Conservation (phyloP, 2,888 invertebrate genomes). For the Hanleya hanleyi region DNA sequence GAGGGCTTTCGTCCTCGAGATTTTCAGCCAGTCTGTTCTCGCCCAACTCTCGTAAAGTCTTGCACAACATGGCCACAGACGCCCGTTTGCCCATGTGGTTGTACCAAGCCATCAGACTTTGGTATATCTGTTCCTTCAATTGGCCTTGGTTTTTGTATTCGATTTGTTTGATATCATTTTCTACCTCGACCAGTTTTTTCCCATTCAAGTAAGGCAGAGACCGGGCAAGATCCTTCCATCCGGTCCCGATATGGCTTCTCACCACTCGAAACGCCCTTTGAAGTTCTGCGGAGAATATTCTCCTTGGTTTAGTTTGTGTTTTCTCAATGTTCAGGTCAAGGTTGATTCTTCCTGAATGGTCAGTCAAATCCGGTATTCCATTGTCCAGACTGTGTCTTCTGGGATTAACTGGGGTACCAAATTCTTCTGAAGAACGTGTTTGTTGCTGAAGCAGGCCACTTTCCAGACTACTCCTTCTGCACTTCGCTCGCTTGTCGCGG, state of each 20-base stretch:
- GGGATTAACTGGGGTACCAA: too few relatives aligned
- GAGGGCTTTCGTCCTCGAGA: slow-evolving; percentile 12
- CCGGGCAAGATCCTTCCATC: slow-evolving; percentile 28
- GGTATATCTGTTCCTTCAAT: slow-evolving; percentile 25
- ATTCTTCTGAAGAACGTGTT: too few relatives aligned
- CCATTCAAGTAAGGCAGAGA: slow-evolving; percentile 17
- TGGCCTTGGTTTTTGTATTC: slow-evolving; percentile 26
- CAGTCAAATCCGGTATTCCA: too few relatives aligned
- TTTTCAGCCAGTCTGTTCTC: slow-evolving; percentile 23
- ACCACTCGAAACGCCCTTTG: slow-evolving; percentile 20
- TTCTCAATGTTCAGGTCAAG: too few relatives aligned
- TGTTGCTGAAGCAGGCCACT: too few relatives aligned
- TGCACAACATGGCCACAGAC: not conserved
- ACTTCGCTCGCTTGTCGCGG: too few relatives aligned
- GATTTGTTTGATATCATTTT: slow-evolving; percentile 26
- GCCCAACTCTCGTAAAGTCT: slow-evolving; percentile 12
- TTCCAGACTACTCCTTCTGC: too few relatives aligned
- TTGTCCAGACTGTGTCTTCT: too few relatives aligned
- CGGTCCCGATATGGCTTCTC: slow-evolving; percentile 20
- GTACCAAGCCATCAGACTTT: slow-evolving; percentile 3
- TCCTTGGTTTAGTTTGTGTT: not conserved
- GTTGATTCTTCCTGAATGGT: too few relatives aligned
- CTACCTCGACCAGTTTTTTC: slow-evolving; percentile 14
- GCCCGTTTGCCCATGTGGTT: slow-evolving; percentile 10
- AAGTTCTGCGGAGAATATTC: slow-evolving; percentile 11